Percentiles rank a stretch among this genome's conserved stretches.
Conservation (phyloP, 1,140 invertebrate genomes). For the Calliopsis andreniformis region DNA sequence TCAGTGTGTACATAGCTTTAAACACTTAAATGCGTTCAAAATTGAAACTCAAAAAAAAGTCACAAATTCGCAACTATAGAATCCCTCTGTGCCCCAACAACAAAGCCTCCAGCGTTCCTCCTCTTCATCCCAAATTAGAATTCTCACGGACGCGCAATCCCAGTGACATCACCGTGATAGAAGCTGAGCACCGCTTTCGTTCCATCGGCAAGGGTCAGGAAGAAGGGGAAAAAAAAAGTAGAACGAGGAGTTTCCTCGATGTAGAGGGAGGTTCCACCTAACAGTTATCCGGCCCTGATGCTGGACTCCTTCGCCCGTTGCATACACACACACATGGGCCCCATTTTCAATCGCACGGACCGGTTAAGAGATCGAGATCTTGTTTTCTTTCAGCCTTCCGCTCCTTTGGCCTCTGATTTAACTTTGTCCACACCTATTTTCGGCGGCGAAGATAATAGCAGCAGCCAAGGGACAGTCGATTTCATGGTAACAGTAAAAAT, state of each 20-base stretch:
- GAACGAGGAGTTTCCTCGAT: slow-evolving; percentile 59
- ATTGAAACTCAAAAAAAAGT: no score
- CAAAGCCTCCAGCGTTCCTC: no score
- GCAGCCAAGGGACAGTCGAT: no score
- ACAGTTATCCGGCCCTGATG: slow-evolving; percentile 62
- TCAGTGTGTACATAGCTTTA: no score
- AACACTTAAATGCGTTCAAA: no score
- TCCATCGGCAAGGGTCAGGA: slow-evolving; percentile 7
- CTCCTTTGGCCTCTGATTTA: slow-evolving; percentile 24
- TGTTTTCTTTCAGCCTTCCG: slow-evolving; percentile 36
- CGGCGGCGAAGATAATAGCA: background rate
- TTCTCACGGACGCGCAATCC: no score
- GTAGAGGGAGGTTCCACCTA: slow-evolving; percentile 40
- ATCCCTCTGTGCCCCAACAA: no score
- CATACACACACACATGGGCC: background rate
- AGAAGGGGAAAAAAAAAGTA: slow-evolving; percentile 47
- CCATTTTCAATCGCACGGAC: slow-evolving; percentile 52
- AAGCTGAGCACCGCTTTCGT: slow-evolving; percentile 53
- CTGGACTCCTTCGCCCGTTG: slow-evolving; percentile 45
- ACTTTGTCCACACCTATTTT: slow-evolving; percentile 21
- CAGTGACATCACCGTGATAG: background rate
- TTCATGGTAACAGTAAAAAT: background rate
- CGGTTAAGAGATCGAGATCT: slow-evolving; percentile 40
- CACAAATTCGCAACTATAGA: no score
- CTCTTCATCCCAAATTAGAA: no score